Percentiles rank a stretch among this genome's conserved stretches.
Conservation (phyloP, 1,140 invertebrate species). For the Drosophila nannoptera region DNA sequence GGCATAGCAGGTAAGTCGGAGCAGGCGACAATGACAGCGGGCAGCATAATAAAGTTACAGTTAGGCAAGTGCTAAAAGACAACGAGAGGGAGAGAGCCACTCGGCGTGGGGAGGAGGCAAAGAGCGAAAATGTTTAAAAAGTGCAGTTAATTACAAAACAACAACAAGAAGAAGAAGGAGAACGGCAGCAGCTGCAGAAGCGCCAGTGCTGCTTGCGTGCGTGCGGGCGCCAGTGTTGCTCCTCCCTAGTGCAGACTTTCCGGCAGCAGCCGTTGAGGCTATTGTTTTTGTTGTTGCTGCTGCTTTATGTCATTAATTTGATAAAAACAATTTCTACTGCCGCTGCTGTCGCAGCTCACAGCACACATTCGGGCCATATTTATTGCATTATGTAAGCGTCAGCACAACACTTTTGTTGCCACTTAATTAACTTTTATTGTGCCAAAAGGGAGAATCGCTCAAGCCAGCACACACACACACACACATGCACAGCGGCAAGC, state of each 20-base stretch:
- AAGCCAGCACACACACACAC: neutral
- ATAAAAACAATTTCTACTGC: slow-evolving; percentile 23
- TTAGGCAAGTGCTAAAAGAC: slow-evolving; percentile 23
- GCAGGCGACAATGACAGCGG: slow-evolving; percentile 12
- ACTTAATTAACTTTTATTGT: slow-evolving; percentile 70
- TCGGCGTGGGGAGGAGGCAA: neutral
- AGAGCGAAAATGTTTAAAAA: slow-evolving; percentile 16
- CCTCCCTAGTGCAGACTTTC: slow-evolving; percentile 24
- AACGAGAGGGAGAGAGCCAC: neutral
- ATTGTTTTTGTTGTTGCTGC: neutral
- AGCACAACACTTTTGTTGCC: slow-evolving; percentile 26
- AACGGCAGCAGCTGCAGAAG: slow-evolving; percentile 14
- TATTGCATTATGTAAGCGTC: slow-evolving; percentile 41
- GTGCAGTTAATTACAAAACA: slow-evolving; percentile 43
- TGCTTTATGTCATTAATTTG: slow-evolving; percentile 30
- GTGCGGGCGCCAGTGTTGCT: slow-evolving; percentile 3
- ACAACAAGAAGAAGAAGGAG: slow-evolving; percentile 12
- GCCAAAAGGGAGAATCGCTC: slow-evolving; percentile 16
- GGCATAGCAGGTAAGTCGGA: slow-evolving; percentile 29
- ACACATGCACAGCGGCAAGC: neutral
- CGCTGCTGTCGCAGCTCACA: slow-evolving; percentile 1
- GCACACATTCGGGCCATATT: slow-evolving; percentile 9
- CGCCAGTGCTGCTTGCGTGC: slow-evolving; percentile 2
- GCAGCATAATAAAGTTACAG: slow-evolving; percentile 35
- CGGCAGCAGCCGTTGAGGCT: slow-evolving; percentile 10